These are phyloP conservation scores for Xyliphius kryptos DNA, from an alignment of 2,113 vertebrate species.

Conservation along the genomic window DNA sequence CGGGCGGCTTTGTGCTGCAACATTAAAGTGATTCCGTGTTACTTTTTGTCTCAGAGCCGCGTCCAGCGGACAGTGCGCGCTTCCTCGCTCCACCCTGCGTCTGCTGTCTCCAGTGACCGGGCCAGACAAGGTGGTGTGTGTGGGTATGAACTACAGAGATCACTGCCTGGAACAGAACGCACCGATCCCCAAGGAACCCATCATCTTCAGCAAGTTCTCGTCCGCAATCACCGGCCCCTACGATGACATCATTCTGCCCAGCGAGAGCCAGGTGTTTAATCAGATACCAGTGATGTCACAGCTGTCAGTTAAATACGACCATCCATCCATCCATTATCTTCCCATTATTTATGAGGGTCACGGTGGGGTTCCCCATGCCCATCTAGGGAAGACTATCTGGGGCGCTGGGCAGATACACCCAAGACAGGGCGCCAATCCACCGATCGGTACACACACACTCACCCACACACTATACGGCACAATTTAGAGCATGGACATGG, in stretches of 20 bases:
- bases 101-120: conserved; percentile 74
- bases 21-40: no score
- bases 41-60: conserved; percentile 61
- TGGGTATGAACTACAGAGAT: conserved; percentile 89
- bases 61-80: conserved; percentile 55
- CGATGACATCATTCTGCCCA: conserved; percentile 72
- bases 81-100: conserved; percentile 53
- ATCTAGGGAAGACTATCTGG: no score
- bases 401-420: no score
- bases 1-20: no score
- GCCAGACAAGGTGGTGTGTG: conserved; percentile 87
- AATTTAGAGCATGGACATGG: no score
- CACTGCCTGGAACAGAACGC: conserved; percentile 85
- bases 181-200: conserved; percentile 74
- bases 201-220: conserved; percentile 95
- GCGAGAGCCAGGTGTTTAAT: conserved; percentile 67
- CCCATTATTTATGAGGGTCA: no score
- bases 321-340: no score
- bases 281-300: no score
- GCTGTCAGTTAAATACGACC: not conserved
- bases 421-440: no score
- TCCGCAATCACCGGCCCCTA: conserved; percentile 81
- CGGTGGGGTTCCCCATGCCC: no score
- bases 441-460: no score
- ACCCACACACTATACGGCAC: no score